phyloP scores from a whole-genome alignment of 2,888 invertebrate genomes.

The Drosophila basisetae region DNA sequence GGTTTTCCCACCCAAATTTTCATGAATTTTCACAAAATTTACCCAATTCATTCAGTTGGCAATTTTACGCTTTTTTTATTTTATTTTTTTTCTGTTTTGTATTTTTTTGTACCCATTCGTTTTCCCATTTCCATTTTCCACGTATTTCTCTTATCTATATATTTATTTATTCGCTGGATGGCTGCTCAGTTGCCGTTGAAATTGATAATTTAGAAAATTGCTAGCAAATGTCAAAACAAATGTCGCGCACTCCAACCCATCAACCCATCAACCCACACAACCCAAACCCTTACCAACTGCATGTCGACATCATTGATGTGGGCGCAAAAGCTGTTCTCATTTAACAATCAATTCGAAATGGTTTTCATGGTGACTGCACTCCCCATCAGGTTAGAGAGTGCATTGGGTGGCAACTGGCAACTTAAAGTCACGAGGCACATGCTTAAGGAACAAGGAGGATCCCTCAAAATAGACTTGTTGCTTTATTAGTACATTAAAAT shows the following conservation, averaged over 20 bases:
- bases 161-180: constrained; percentile 61
- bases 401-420: background rate
- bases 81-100: background rate
- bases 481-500: background rate
- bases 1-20: constrained; percentile 52
- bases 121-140: constrained; percentile 54
- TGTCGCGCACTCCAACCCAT: constrained; percentile 2
- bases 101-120: constrained; percentile 31
- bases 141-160: constrained; percentile 61
- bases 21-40: constrained; percentile 41
- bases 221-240: constrained; percentile 66
- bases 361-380: constrained; percentile 3
- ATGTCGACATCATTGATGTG: constrained; percentile 27
- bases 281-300: background rate
- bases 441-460: background rate
- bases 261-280: too few relatives aligned
- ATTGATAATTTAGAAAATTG: constrained; percentile 79
- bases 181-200: constrained; percentile 68
- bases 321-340: constrained; percentile 3
- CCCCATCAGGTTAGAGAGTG: background rate
- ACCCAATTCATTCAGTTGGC: constrained; percentile 70
- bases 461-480: background rate
- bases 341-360: constrained; percentile 22
- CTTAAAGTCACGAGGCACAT: too few relatives aligned
- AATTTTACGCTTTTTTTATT: constrained; percentile 34